Evolutionary conservation across 1,140 invertebrate species (phyloP).

Genomic region (Latrodectus geometricus): DNA sequence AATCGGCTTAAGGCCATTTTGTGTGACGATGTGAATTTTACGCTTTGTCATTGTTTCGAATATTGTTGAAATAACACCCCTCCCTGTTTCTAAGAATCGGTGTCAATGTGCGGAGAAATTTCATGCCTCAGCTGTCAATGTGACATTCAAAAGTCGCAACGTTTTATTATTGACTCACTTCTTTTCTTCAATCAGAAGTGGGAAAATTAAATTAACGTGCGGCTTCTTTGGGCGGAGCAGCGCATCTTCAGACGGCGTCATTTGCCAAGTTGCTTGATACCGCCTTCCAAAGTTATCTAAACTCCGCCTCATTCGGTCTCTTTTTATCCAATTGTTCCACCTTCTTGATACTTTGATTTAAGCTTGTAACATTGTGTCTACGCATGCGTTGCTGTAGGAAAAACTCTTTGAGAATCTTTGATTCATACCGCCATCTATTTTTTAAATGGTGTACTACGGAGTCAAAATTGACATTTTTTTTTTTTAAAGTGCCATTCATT

Average conservation of each 20-base stretch:
- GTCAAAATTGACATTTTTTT: neutral
- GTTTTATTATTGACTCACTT: conserved; percentile 20
- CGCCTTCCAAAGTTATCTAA: conserved; percentile 47
- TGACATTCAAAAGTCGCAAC: conserved; percentile 21
- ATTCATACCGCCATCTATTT: conserved; percentile 35
- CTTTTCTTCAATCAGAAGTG: neutral
- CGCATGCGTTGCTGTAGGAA: conserved; percentile 38
- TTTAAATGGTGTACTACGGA: neutral
- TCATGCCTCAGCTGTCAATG: conserved; percentile 48
- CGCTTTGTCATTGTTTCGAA: neutral
- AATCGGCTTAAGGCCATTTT: too few species aligned
- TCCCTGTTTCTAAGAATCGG: neutral
- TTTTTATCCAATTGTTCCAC: conserved; percentile 59
- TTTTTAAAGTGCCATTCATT: too few species aligned
- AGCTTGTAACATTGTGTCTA: conserved; percentile 47
- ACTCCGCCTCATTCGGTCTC: conserved; percentile 54
- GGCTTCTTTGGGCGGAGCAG: conserved; percentile 32
- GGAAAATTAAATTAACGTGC: neutral
- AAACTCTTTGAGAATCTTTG: neutral
- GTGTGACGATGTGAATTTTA: neutral
- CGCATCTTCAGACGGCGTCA: conserved; percentile 32
- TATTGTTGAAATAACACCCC: neutral
- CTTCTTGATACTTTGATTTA: conserved; percentile 30
- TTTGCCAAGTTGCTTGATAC: conserved; percentile 37
- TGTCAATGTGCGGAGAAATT: conserved; percentile 25